A percentile compares a stretch with the other conserved stretches of the same genome.
Conservation (phyloP, 2,888 invertebrate genomes). For the Anoplius nigerrimus region DNA sequence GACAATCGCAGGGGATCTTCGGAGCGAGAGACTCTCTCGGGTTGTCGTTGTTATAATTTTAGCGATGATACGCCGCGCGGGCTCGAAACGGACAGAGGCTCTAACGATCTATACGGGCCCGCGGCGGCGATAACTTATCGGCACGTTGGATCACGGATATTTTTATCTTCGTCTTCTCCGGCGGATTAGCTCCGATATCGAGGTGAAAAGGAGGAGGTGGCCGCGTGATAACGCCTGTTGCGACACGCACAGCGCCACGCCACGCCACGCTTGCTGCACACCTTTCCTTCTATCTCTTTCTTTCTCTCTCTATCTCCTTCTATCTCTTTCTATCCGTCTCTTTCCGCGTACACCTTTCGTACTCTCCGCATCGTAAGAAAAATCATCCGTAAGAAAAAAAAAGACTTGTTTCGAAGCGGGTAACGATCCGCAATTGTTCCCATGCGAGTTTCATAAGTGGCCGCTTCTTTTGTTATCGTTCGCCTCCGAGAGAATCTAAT, state of each 20-base stretch:
- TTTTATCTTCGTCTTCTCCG: slow-evolving; percentile 53
- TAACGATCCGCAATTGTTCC: too few species aligned
- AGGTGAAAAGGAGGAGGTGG: slow-evolving; percentile 24
- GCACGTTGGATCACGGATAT: slow-evolving; percentile 60
- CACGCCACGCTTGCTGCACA: too few species aligned
- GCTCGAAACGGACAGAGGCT: slow-evolving; percentile 32
- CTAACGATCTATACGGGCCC: slow-evolving; percentile 38
- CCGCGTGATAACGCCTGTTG: slow-evolving; percentile 38
- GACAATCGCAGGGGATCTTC: background rate
- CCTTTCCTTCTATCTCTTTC: background rate
- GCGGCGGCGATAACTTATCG: slow-evolving; percentile 57
- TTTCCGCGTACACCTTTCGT: too few species aligned
- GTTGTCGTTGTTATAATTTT: slow-evolving; percentile 52
- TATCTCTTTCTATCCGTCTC: too few species aligned
- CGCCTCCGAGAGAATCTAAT: too few species aligned
- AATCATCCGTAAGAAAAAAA: too few species aligned
- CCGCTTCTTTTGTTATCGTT: too few species aligned
- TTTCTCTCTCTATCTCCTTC: background rate
- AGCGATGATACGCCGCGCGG: slow-evolving; percentile 52
- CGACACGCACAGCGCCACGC: slow-evolving; percentile 2
- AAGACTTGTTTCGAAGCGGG: too few species aligned
- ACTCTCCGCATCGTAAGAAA: too few species aligned
- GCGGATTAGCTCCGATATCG: slow-evolving; percentile 42
- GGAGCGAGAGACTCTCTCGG: slow-evolving; percentile 32
- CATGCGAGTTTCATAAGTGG: too few species aligned